Evolutionary conservation across 2,888 invertebrate genomes (phyloP), one percentile per base, ranked within the genome.

Genomic region (Dryobota labecula): DNA sequence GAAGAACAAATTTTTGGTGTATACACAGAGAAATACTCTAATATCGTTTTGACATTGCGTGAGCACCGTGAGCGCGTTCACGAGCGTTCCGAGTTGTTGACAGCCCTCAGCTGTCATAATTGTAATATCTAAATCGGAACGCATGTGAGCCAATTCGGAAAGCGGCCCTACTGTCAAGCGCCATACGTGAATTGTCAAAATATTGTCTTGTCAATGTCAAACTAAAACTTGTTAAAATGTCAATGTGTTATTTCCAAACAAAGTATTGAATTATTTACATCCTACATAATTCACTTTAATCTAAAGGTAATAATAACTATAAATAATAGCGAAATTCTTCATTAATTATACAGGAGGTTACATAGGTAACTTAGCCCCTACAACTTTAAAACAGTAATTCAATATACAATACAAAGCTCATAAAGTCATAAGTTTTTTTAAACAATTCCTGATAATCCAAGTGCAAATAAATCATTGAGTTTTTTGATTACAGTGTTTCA

Each of bases 401-500:
- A 60, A 18, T 9, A 20, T 9, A 36, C 5, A 30, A n/a, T 24
- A 13, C n/a, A 43, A 43, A 30, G 11, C 63, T 27, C 53, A 0
- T 47, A 63, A 0, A 41, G 9, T 27, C 41, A 3, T 18, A 45
- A 24, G 30, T 33, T 54, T 30, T 30, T 64, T 9, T 2, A n/a
- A 24, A n/a, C 6, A 9, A 54, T 73, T 24, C 6, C 7, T 11
- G 6, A 7, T n/a, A 9, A 3, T 30, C 9, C 15, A 4, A n/a
- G 2, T 36, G 30, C n/a, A 33, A 27, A 9, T 24, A n/a, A 13
- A 30, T 43, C 20, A 38, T 36, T 36, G 2, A 27, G 15, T 49
- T 51, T 30, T 58, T 67, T 43, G 41, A 8, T 69, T 74, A 38
- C 73, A 85, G 77, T 51, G 27, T 30, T 53, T 9, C 27, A 81